Percentiles rank a stretch among this genome's conserved stretches.
Conservation (phyloP, 2,797 vertebrate species). For the Stomatorhinus walkeri region DNA sequence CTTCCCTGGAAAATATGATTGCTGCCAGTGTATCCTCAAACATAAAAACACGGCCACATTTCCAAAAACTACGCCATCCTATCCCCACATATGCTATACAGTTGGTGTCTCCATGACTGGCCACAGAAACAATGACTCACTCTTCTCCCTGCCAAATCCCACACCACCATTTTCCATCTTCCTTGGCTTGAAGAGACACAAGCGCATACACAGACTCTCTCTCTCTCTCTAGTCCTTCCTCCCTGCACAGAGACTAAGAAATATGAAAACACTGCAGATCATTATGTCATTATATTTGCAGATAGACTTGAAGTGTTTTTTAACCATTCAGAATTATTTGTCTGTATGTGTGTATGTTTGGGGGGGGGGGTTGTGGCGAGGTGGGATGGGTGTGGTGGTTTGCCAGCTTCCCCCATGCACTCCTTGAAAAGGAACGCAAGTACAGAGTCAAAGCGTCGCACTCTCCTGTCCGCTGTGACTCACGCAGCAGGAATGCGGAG, state of each 20-base stretch:
- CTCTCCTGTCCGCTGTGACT: constrained; percentile 59
- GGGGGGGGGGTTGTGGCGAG: neutral
- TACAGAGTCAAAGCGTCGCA: constrained; percentile 49
- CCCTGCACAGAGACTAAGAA: neutral
- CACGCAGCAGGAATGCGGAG: constrained; percentile 66
- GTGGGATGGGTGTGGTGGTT: constrained; percentile 32
- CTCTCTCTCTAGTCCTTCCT: neutral
- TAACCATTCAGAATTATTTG: neutral
- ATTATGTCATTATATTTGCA: neutral
- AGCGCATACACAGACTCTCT: neutral
- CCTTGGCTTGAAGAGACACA: constrained; percentile 28
- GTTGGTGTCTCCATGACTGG: constrained; percentile 54
- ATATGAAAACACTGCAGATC: neutral
- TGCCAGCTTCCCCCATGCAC: constrained; percentile 37
- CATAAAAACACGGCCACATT: neutral
- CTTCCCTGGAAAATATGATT: neutral
- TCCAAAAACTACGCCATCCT: neutral
- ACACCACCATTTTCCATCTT: constrained; percentile 61
- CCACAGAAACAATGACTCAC: constrained; percentile 68
- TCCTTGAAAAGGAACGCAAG: constrained; percentile 67
- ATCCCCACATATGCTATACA: constrained; percentile 29
- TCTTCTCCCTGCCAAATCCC: constrained; percentile 54
- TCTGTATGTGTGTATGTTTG: constrained; percentile 15
- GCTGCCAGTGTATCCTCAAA: neutral
- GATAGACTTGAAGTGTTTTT: neutral